Evolutionary conservation across 2,113 vertebrate species (phyloP).

Genomic region (Oenanthe oenanthe): DNA sequence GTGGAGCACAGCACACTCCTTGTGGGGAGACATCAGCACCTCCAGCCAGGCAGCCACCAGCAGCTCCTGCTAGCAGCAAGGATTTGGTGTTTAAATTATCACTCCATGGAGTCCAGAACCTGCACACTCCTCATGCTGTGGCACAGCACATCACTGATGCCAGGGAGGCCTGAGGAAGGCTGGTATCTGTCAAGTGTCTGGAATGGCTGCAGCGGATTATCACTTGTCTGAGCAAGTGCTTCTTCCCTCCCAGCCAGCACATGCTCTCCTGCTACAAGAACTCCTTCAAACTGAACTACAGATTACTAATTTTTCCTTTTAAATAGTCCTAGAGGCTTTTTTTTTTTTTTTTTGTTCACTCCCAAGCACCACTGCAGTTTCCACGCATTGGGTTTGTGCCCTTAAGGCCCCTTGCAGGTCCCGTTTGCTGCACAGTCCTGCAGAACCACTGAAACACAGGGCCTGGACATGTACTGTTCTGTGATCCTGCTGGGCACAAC

Average conservation of each 20-base stretch:
- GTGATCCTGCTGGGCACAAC: neutral
- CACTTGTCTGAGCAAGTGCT: neutral
- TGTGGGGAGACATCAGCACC: neutral
- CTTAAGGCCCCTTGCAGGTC: fast-evolving
- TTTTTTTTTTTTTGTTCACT: neutral
- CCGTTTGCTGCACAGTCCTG: fast-evolving
- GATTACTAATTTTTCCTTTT: neutral
- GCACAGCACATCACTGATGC: neutral
- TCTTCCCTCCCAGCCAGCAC: neutral
- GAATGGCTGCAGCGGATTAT: neutral
- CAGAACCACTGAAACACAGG: neutral
- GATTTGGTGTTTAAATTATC: neutral
- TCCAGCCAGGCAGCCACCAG: neutral
- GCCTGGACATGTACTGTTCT: neutral
- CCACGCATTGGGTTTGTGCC: neutral
- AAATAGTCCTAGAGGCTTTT: neutral
- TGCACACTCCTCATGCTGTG: no score
- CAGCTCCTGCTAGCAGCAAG: neutral
- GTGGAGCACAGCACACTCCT: neutral
- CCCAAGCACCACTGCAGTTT: neutral
- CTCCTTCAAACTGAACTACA: neutral
- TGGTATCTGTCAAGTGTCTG: neutral
- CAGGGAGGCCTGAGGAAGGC: neutral
- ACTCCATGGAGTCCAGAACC: neutral
- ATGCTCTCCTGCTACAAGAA: neutral